A percentile compares a stretch with the other conserved stretches of the same genome.
Evolutionary conservation across 2,888 invertebrate genomes (phyloP).

Genomic region (Melanophora roralis): DNA sequence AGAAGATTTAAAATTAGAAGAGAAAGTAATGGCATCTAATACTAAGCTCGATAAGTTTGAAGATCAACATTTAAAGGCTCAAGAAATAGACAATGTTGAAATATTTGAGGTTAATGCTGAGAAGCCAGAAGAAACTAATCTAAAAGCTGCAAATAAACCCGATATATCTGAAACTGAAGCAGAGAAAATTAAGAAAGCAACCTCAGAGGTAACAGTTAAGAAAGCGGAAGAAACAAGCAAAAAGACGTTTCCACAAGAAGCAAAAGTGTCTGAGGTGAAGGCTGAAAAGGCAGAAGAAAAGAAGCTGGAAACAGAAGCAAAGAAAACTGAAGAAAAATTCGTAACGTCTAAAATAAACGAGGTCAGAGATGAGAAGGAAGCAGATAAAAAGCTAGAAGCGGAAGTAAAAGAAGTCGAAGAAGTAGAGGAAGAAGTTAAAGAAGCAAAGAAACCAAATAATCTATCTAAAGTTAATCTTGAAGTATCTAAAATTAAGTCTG

Average conservation of each 20-base stretch:
- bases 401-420: conserved; percentile 21
- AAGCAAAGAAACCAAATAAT: not conserved
- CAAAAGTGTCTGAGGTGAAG: conserved; percentile 44
- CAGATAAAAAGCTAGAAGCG: too few relatives aligned
- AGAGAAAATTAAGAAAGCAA: conserved; percentile 29
- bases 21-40: conserved; percentile 19
- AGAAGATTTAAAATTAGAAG: conserved; percentile 29
- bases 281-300: conserved; percentile 51
- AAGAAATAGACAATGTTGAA: conserved; percentile 22
- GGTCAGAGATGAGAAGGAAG: too few relatives aligned
- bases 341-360: conserved; percentile 4
- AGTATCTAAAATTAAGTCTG: not conserved
- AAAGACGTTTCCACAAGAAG: not conserved
- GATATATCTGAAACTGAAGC: conserved; percentile 25
- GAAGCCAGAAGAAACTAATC: conserved; percentile 13
- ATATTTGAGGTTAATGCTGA: conserved; percentile 40
- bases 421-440: not conserved
- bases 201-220: conserved; percentile 13
- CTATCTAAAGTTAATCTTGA: not conserved
- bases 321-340: not conserved
- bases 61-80: not conserved
- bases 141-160: conserved; percentile 31
- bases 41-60: conserved; percentile 42
- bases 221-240: conserved; percentile 10
- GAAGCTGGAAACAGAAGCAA: conserved; percentile 9